Evolutionary conservation across 2,888 invertebrate genomes (phyloP), one percentile per base, ranked within the genome.

Genomic region (Cheilosia soror): DNA sequence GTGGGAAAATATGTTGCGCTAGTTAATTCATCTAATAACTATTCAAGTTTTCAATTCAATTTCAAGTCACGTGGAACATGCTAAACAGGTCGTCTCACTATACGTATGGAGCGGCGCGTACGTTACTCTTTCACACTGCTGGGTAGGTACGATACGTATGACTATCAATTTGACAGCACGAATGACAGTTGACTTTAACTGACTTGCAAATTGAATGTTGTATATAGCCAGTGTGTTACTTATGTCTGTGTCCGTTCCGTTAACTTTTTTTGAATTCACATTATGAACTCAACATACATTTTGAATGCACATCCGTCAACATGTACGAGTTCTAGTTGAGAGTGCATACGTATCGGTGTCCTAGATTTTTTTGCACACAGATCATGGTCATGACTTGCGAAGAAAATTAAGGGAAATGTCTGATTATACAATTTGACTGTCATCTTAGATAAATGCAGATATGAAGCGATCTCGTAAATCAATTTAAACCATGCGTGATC

Each of bases 371-470:
- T 40, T 42, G 31, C 57, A 66, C n/a, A 69, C 31, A 85, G 72
- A 72, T 85, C 85, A 85, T 53, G 85, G 76, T 72, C 85, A 85
- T 85, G 80, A 85, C 80, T 85, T 76, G 85, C 71, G 47, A 51
- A 76, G 63, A 25, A 63, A 81, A 85, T 77, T 68, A 81, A 77
- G 80, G 76, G 80, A 85, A 80, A 85, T 53, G 85, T 47, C 72
- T 85, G 85, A 85, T 85, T 85, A 81, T 72, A 85, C 77, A 85
- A 80, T 81, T 76, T 81, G 57, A 69, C 62, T 69, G 49, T 69
- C 69, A 69, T 63, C 69, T 78, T 25, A 71, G 77, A 78, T 78
- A 60, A 53, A 44, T 9, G 25, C 47, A 42, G 40, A 72, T 49
- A 40, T 33, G 5, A n/a, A 11, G 4, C 75, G 75, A 58, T 69